Evolutionary conservation across 2,113 vertebrate genomes (phyloP).

Genomic region (human): GRCh38 chr12:122230001-122230500

Average conservation of each 20-base stretch:
- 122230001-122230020: background rate
- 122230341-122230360: background rate
- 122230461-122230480: background rate
- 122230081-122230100: background rate
- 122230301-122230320: accelerated
- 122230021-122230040: background rate
- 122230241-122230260: background rate
- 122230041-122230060: background rate
- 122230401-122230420: background rate
- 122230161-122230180: constrained; percentile 13
- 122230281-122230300: background rate
- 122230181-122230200: background rate
- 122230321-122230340: background rate
- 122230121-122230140: constrained; percentile 3
- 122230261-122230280: background rate
- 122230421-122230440: background rate
- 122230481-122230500: background rate
- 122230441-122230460: background rate
- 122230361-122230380: background rate
- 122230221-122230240: background rate
- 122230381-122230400: background rate
- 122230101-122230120: background rate
- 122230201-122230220: background rate
- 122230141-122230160: constrained; percentile 10
- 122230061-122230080: constrained; percentile 38